phyloP scores from a whole-genome alignment of 2,113 vertebrate species.

The Felis catus region F.catus_Fca126_mat1.0 CM031418.1:49000001-49000500 shows the following conservation, averaged over 20 bases:
- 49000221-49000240: neutral
- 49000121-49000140: conserved; percentile 2
- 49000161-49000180: neutral
- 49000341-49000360: neutral
- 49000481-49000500: too few species aligned
- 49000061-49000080: neutral
- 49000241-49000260: neutral
- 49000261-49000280: neutral
- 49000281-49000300: neutral
- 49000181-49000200: conserved; percentile 32
- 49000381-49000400: neutral
- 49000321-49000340: conserved; percentile 21
- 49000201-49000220: conserved; percentile 24
- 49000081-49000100: neutral
- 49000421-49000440: neutral
- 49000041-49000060: neutral
- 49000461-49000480: neutral
- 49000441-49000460: neutral
- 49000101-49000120: neutral
- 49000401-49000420: neutral
- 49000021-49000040: neutral
- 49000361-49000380: neutral
- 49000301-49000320: neutral
- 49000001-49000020: neutral
- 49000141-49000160: conserved; percentile 32